A percentile compares a stretch with the other conserved stretches of the same genome.
phyloP scores from a whole-genome alignment of 1,140 invertebrate species.

The Pararge aegeria region DNA sequence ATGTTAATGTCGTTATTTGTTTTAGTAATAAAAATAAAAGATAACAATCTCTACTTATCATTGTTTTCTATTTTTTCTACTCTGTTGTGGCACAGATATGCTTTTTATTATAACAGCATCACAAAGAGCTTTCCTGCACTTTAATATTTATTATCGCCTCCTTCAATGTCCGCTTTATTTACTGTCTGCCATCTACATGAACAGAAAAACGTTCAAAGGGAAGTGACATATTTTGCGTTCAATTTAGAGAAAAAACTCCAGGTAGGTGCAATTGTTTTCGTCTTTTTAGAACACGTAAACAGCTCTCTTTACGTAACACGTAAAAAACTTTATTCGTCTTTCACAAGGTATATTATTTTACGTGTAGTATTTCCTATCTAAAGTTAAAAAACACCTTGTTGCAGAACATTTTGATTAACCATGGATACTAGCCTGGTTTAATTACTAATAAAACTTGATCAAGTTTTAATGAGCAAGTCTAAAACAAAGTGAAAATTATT shows the following conservation, averaged over 20 bases:
- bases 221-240: constrained; percentile 50
- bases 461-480: no score
- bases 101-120: background rate
- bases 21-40: no score
- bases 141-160: constrained; percentile 19
- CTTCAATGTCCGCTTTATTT: constrained; percentile 20
- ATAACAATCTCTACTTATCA: background rate
- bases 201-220: constrained; percentile 26
- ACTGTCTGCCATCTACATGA: constrained; percentile 14
- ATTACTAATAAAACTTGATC: no score
- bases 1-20: no score
- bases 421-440: no score
- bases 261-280: constrained; percentile 25
- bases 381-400: constrained; percentile 6
- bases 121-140: background rate
- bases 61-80: background rate
- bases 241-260: constrained; percentile 44
- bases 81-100: background rate
- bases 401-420: no score
- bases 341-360: constrained; percentile 8
- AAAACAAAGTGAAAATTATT: no score
- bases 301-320: constrained; percentile 8
- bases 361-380: constrained; percentile 6
- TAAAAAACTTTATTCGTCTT: constrained; percentile 11
- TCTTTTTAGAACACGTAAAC: constrained; percentile 12